Evolutionary conservation across 37 sponge, comb jelly and placozoan genomes (phyloP).

Genomic region (Oscarella lobularis): DNA sequence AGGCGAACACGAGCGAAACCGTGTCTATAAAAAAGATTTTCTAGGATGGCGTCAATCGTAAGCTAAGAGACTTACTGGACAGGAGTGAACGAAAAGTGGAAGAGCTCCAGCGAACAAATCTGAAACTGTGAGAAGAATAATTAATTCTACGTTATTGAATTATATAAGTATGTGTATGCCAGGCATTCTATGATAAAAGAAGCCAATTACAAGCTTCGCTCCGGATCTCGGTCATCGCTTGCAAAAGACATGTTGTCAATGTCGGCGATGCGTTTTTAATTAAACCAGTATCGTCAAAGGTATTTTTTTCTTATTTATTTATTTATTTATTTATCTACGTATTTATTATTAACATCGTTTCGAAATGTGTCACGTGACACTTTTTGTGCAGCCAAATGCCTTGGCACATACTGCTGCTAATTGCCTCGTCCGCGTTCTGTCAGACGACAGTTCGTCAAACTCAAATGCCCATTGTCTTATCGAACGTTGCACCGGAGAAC

Average conservation of each 20-base stretch:
- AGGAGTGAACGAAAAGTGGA: neutral
- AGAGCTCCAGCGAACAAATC: neutral
- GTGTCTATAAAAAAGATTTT: neutral
- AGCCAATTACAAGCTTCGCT: neutral
- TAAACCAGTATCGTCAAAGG: too few species aligned
- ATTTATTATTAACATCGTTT: too few species aligned
- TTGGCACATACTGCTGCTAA: too few species aligned
- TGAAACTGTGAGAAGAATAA: neutral
- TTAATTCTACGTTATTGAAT: neutral
- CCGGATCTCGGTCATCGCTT: neutral
- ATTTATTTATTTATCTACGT: too few species aligned
- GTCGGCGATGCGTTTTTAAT: too few species aligned
- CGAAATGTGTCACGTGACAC: too few species aligned
- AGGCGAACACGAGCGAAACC: neutral
- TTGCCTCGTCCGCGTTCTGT: too few species aligned
- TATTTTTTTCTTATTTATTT: too few species aligned
- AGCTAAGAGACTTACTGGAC: neutral
- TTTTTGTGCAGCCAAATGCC: too few species aligned
- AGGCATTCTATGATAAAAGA: neutral
- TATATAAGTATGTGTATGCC: neutral
- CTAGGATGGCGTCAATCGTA: neutral
- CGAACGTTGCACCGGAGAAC: neutral
- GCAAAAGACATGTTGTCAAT: neutral
- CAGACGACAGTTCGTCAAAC: neutral
- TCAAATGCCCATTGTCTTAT: neutral